phyloP scores from a whole-genome alignment of 2,888 invertebrate genomes.

The Drosophila neutralis region DNA sequence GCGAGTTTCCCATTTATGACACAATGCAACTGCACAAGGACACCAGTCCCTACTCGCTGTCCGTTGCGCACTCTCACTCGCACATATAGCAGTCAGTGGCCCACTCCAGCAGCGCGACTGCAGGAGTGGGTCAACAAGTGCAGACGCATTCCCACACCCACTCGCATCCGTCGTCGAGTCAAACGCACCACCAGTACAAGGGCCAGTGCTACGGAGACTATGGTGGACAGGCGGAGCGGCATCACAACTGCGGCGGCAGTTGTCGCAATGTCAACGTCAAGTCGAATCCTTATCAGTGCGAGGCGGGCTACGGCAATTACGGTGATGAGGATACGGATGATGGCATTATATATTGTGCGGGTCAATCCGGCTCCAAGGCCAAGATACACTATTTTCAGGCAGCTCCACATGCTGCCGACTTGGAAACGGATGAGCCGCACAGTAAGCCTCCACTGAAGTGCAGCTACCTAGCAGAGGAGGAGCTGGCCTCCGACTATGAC shows the following conservation, averaged over 20 bases:
- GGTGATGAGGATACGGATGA: conserved; percentile 81
- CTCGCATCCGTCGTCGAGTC: conserved; percentile 43
- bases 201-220: conserved; percentile 82
- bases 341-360: conserved; percentile 81
- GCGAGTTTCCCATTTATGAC: conserved; percentile 95
- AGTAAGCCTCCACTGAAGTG: conserved; percentile 46
- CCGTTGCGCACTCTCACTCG: conserved; percentile 84
- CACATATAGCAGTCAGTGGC: conserved; percentile 85
- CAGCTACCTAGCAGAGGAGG: conserved; percentile 73
- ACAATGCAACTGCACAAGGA: conserved; percentile 87
- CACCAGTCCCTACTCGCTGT: conserved; percentile 83
- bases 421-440: conserved; percentile 46
- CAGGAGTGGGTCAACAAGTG: conserved; percentile 71
- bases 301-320: conserved; percentile 82
- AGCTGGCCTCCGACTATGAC: conserved; percentile 77
- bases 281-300: conserved; percentile 83
- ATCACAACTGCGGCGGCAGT: conserved; percentile 81
- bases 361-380: conserved; percentile 61
- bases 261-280: conserved; percentile 82
- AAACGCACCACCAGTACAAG: conserved; percentile 69
- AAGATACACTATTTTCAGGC: conserved; percentile 72
- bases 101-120: conserved; percentile 82
- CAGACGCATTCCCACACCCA: conserved; percentile 14
- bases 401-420: conserved; percentile 48
- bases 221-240: conserved; percentile 80